Conservation (phyloP, 2,888 invertebrate species). For the Mesorhabditis spiculigera region DNA sequence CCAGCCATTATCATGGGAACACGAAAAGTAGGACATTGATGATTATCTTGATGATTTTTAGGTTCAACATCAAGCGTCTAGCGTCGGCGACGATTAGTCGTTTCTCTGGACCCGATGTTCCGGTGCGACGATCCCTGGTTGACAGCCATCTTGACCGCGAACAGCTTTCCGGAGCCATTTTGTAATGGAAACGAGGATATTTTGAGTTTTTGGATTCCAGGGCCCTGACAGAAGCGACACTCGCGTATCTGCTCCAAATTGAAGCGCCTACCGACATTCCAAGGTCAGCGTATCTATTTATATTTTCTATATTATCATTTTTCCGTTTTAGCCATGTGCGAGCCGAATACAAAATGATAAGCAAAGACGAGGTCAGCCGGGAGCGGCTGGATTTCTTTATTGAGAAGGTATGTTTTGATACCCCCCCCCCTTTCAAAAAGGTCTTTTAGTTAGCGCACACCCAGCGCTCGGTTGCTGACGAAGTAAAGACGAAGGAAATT, state of each 20-base stretch:
- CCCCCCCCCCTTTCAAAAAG: background rate
- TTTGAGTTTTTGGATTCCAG: background rate
- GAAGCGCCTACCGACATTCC: background rate
- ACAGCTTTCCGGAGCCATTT: constrained; percentile 49
- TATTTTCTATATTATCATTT: constrained; percentile 11
- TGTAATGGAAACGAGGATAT: too few species aligned
- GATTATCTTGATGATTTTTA: constrained; percentile 30
- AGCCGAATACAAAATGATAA: constrained; percentile 31
- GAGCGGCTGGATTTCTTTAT: constrained; percentile 31
- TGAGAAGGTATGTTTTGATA: background rate
- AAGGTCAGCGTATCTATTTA: constrained; percentile 7
- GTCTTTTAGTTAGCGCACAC: constrained; percentile 29
- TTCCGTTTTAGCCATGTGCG: constrained; percentile 46
- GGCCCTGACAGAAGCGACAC: constrained; percentile 6
- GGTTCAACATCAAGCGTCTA: constrained; percentile 84
- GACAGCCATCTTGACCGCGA: constrained; percentile 55
- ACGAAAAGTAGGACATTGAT: constrained; percentile 68
- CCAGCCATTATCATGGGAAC: constrained; percentile 73
- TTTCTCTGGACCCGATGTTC: constrained; percentile 62
- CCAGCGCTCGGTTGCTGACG: constrained; percentile 33
- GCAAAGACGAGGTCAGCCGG: constrained; percentile 34
- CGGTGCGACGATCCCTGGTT: constrained; percentile 59
- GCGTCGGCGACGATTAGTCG: constrained; percentile 87
- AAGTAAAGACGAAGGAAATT: constrained; percentile 26
- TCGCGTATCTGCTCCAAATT: constrained; percentile 13